Conservation (phyloP, 1,140 invertebrate species). For the Portunus trituberculatus region DNA sequence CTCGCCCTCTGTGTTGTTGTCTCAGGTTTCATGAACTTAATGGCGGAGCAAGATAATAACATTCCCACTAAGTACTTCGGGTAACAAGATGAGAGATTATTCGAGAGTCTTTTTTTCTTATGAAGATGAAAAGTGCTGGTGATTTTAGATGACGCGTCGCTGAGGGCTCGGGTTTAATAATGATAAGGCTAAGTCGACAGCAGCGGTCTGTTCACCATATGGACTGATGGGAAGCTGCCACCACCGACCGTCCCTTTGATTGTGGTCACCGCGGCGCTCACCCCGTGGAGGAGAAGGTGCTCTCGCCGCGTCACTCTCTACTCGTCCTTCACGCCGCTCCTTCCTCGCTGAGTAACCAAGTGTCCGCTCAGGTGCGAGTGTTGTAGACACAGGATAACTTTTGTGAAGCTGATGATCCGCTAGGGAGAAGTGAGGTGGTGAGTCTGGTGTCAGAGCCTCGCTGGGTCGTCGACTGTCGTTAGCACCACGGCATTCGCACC, state of each 20-base stretch:
- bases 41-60: slow-evolving; percentile 24
- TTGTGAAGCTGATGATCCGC: background rate
- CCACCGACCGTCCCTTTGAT: too few relatives aligned
- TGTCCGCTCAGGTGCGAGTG: background rate
- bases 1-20: background rate
- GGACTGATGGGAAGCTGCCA: background rate
- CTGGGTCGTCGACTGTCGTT: slow-evolving; percentile 18
- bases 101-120: slow-evolving; percentile 2
- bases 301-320: too few relatives aligned
- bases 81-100: slow-evolving; percentile 46
- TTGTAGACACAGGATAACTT: slow-evolving; percentile 4
- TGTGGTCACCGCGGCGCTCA: too few relatives aligned
- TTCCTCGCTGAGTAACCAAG: background rate
- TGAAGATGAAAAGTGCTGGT: slow-evolving; percentile 6
- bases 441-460: background rate
- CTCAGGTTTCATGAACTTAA: slow-evolving; percentile 38
- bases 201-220: background rate
- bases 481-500: slow-evolving; percentile 62
- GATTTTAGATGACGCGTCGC: slow-evolving; percentile 46
- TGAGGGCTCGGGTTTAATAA: slow-evolving; percentile 23
- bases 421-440: background rate
- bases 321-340: background rate
- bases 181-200: background rate
- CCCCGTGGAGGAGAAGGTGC: too few relatives aligned
- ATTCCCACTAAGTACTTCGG: slow-evolving; percentile 26